Percentiles rank a stretch among this genome's conserved stretches.
These are phyloP conservation scores for Noctilio leporinus DNA, from an alignment of 2,113 vertebrate species.

Conservation along the genomic window DNA sequence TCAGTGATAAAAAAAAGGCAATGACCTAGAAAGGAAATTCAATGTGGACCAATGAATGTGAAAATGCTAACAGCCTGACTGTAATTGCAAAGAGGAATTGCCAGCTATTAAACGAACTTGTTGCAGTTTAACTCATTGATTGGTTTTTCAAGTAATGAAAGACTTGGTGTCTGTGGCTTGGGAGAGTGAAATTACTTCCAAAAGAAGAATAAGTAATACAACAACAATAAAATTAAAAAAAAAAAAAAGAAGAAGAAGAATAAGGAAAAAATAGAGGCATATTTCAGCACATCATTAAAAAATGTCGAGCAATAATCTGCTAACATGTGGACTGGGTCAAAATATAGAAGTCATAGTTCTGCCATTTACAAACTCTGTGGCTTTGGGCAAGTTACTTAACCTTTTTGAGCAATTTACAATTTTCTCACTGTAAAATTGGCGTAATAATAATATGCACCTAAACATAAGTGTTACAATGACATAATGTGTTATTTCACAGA, in stretches of 20 bases:
- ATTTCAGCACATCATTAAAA: neutral
- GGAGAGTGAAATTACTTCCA: neutral
- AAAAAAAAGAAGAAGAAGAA: neutral
- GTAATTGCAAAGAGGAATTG: neutral
- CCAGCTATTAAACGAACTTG: conserved; percentile 1
- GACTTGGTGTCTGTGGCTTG: neutral
- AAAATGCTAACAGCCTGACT: neutral
- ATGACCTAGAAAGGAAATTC: neutral
- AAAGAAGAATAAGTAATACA: neutral
- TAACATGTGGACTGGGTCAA: neutral
- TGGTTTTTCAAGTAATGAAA: conserved; percentile 16
- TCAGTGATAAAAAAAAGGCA: neutral
- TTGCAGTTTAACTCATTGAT: conserved; percentile 7
- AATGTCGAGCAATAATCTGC: neutral
- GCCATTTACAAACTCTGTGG: neutral
- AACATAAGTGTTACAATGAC: neutral
- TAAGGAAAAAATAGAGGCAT: neutral
- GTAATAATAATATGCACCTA: neutral
- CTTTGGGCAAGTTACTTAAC: neutral
- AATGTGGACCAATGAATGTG: neutral
- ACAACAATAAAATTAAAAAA: no score
- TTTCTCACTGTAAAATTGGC: neutral
- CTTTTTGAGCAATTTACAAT: neutral
- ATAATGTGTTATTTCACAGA: neutral
- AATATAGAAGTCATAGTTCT: neutral